These are phyloP conservation scores for Oligia strigilis DNA, from an alignment of 2,888 invertebrate genomes.

Conservation along the genomic window DNA sequence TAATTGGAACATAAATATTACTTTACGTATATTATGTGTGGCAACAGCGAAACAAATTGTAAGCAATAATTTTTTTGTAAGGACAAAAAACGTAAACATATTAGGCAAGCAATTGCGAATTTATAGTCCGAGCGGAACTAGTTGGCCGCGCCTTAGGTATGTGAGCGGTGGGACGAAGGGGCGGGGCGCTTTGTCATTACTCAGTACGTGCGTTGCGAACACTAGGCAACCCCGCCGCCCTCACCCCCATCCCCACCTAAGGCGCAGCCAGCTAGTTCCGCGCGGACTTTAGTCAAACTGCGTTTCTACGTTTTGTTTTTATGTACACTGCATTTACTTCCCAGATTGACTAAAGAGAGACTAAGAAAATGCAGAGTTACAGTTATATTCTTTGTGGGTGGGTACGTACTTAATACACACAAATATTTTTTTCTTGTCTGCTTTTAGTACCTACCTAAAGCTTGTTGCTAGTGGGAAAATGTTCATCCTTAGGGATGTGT, in stretches of 20 bases:
- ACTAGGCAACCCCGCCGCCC: too few species aligned
- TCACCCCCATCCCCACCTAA: too few species aligned
- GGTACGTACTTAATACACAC: background rate
- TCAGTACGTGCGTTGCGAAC: too few species aligned
- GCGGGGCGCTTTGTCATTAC: too few species aligned
- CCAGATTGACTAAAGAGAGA: background rate
- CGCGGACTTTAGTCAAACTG: background rate
- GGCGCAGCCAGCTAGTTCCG: too few species aligned
- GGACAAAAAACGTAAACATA: constrained; percentile 16
- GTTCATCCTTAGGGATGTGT: background rate
- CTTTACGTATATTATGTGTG: constrained; percentile 37
- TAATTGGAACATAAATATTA: constrained; percentile 52
- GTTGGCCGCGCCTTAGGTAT: too few species aligned
- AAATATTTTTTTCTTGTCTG: too few species aligned
- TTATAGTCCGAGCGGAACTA: too few species aligned
- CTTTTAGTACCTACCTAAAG: background rate
- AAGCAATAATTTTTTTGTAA: constrained; percentile 44
- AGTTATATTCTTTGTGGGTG: too few species aligned
- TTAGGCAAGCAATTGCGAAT: too few species aligned
- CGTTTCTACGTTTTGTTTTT: constrained; percentile 10
- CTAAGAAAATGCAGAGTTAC: background rate
- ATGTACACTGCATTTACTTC: background rate
- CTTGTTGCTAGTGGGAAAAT: background rate
- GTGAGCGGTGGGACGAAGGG: too few species aligned
- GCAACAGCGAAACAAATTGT: constrained; percentile 43